These are phyloP conservation scores for Aphelocoma californica DNA, from an alignment of 2,797 vertebrate species.

Conservation along the genomic window DNA sequence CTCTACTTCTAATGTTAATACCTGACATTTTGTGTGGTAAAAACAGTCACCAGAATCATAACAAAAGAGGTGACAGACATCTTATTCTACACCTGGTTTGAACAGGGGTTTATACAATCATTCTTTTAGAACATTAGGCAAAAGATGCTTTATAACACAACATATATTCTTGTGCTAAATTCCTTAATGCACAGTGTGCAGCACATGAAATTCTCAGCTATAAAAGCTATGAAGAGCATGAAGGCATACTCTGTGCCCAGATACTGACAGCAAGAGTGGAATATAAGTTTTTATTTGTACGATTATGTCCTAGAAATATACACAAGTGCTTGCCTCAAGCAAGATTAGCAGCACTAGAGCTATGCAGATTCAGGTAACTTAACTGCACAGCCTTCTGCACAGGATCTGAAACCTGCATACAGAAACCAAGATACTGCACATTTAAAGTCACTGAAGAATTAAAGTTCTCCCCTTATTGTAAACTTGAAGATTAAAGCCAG, in stretches of 20 bases:
- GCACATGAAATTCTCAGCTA: background rate
- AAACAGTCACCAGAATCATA: background rate
- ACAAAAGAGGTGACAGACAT: background rate
- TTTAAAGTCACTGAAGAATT: background rate
- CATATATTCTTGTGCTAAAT: background rate
- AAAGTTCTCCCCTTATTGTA: background rate
- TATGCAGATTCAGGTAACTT: background rate
- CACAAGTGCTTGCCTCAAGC: background rate
- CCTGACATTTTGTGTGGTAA: background rate
- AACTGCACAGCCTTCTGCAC: background rate
- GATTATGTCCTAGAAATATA: background rate
- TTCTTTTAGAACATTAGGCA: background rate
- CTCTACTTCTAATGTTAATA: background rate
- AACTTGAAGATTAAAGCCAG: slow-evolving; percentile 13
- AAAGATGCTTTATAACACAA: background rate
- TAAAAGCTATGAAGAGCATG: background rate
- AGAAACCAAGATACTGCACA: background rate
- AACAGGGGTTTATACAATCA: background rate
- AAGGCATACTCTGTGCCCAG: background rate
- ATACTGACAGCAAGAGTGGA: background rate
- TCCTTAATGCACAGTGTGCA: background rate
- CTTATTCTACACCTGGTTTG: background rate
- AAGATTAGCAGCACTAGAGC: background rate
- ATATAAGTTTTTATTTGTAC: background rate
- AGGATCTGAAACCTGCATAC: background rate